Conservation (phyloP, 2,113 vertebrate genomes). For the Pelvicachromis taeniatus region DNA sequence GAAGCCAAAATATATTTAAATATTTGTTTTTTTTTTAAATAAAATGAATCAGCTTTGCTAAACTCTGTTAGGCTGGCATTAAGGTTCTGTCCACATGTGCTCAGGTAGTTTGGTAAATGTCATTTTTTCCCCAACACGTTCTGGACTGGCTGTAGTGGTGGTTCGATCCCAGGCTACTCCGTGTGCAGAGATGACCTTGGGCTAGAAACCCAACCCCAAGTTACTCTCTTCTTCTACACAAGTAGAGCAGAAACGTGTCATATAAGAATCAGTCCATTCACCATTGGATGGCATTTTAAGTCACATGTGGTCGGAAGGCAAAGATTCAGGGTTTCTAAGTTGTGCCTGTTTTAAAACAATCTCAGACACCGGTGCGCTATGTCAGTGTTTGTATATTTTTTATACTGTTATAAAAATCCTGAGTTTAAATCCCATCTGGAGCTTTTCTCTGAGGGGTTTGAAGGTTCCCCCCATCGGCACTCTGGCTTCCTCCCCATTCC, state of each 20-base stretch:
- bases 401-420: too few species aligned
- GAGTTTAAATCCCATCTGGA: too few species aligned
- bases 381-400: background rate
- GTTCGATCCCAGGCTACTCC: background rate
- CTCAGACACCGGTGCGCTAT: rapidly evolving
- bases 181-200: background rate
- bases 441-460: too few species aligned
- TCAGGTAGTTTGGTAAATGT: background rate
- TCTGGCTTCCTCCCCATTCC: too few species aligned
- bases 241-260: background rate
- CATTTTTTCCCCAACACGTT: background rate
- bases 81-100: background rate
- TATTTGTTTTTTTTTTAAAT: background rate
- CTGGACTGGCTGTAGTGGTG: background rate
- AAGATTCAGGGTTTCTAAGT: background rate
- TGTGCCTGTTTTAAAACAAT: background rate
- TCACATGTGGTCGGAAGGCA: background rate
- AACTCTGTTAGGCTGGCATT: background rate
- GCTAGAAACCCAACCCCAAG: background rate
- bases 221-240: background rate
- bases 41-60: background rate
- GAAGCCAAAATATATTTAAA: too few species aligned
- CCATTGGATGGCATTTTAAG: background rate
- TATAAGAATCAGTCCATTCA: rapidly evolving
- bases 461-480: too few species aligned